A percentile compares a stretch with the other conserved stretches of the same genome.
Conservation (phyloP, 2,113 vertebrate genomes). For the Sander vitreus region DNA sequence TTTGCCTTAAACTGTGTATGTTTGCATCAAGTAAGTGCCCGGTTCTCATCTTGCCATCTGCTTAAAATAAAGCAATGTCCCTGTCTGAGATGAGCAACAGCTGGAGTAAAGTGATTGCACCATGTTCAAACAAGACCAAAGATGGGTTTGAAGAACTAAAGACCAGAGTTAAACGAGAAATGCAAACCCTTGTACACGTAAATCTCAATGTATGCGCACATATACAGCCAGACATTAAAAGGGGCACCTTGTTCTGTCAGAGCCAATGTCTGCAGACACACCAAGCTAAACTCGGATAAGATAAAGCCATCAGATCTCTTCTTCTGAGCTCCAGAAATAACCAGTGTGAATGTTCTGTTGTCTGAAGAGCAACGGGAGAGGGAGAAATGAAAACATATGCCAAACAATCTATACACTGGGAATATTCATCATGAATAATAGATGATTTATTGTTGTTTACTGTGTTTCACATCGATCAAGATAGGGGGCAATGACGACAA, state of each 20-base stretch:
- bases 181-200: not conserved
- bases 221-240: slow-evolving; percentile 11
- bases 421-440: slow-evolving; percentile 28
- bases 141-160: slow-evolving; percentile 2
- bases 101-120: slow-evolving; percentile 11
- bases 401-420: not conserved
- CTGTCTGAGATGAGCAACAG: slow-evolving; percentile 29
- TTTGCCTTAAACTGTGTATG: not conserved
- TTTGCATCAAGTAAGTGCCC: not conserved
- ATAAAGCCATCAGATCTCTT: slow-evolving; percentile 17
- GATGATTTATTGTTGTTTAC: slow-evolving; percentile 8
- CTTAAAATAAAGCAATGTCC: slow-evolving; percentile 16
- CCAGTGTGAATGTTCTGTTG: slow-evolving; percentile 1
- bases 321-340: slow-evolving; percentile 53
- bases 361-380: slow-evolving; percentile 12
- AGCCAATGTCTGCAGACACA: slow-evolving; percentile 13
- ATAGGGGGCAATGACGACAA: not conserved
- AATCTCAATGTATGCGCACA: not conserved
- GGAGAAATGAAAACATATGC: not conserved
- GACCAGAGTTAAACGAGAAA: slow-evolving; percentile 1
- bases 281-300: slow-evolving; percentile 30
- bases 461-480: not conserved
- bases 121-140: slow-evolving; percentile 1
- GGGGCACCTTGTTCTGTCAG: not conserved
- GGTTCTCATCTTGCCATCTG: slow-evolving; percentile 10